Base-by-base conservation (phyloP, 1,140 invertebrate genomes). In the Hycleus cichorii region DNA sequence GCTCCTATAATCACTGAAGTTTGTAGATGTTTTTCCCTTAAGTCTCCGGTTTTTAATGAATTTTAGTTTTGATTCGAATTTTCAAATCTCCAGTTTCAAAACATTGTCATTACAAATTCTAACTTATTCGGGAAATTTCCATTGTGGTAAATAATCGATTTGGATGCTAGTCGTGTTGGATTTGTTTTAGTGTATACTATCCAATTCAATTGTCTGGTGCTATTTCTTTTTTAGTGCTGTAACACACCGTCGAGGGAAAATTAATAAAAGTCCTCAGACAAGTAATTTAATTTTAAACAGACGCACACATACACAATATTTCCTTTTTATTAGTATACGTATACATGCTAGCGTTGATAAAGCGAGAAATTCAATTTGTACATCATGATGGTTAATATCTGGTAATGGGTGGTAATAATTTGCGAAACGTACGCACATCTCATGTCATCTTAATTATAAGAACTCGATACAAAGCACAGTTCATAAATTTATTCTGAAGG, bases 371-470 rank as follows among this genome's bases (percentile, higher is more conserved):
- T 58, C 57, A 58, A 58, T 58, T 58, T 58, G 49, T 46, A 45
- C 38, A 45, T 53, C 26, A 45, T 46, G 32, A 49, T 46, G 46
- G 44, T 59, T 59, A 59, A 59, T 59, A 44, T 48, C 49, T 47
- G 39, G 45, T 55, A 59, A 59, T 59, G 48, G 46, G 39, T 39
- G 47, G 58, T 49, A 49, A 54, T 54, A 59, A 53, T 59, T 59
- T 51, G 50, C 50, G 49, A 59, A 59, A 53, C 48, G 54, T 1
- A 32, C 32, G 7, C 32, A 32, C 54, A 57, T 43, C 54, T 46
- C 54, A 48, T 57, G 50, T 47, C 51, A 54, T 49, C 58, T 54
- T 59, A 59, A 59, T 59, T 52, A 59, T 59, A 54, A 52, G 44
- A 40, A 49, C 46, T 39, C 51, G 58, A 55, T 47, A 59, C 47